Evolutionary conservation across 2,113 vertebrate species (phyloP), one percentile per base, ranked within the genome.

Genomic region (Pygoscelis antarcticus): DNA sequence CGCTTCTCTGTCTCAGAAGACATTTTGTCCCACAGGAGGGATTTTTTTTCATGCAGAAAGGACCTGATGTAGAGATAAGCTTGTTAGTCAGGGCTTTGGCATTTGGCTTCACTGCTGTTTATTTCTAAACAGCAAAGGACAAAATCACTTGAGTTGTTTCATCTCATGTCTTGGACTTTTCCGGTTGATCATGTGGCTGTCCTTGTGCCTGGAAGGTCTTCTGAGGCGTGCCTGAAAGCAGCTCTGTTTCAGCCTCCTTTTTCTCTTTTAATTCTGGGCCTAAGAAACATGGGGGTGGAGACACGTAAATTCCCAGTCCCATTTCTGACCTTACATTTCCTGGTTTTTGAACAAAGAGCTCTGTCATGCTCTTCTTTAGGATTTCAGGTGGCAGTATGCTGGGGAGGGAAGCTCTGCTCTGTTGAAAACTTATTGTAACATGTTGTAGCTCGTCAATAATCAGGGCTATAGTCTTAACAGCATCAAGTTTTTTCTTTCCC

Each of bases 331-430:
- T 87, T 95, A 13, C 21, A 23, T 80, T 93, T 96, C 62, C 94
- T 91, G 75, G 40, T 87, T 61, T 93, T 83, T 81, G 71, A 97
- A 98, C 96, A 98, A 98, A 98, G 95, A 88, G 68, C 55, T 93
- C 94, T 97, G 91, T 98, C 86, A 65, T 95, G 78, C 76, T 68
- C 29, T 93, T 55, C 80, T 92, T 55, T 23, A 38, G 76, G 46
- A 72, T 94, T 97, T 97, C 93, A 97, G 96, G 98, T 97, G 78
- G 80, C 75, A 96, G 89, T 83, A 66, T 87, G 92, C 51, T 78
- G 46, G 42, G 46, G 42, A 80, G 77, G 54, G 61, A 78, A 94
- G 60, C 70, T 89, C 16, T 88, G 32, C 58, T 94, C 16, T 89
- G 40, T 40, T 85, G 87, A 90, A 76, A 87, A 47, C 65, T 76